phyloP scores from a whole-genome alignment of 2,888 invertebrate species.

The Ptilodon capucinus region DNA sequence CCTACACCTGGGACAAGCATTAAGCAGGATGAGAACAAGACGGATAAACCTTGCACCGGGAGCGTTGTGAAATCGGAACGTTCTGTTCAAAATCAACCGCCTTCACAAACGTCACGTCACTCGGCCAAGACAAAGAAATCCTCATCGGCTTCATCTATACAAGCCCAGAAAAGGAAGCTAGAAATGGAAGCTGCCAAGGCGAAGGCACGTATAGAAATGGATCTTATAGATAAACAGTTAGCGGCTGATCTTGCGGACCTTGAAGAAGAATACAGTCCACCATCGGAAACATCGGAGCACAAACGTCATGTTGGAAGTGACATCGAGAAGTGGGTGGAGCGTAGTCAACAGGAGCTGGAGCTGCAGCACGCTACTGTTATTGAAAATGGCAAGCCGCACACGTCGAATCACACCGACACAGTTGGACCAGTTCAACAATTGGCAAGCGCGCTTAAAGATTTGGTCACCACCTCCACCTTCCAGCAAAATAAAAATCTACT shows the following conservation, averaged over 20 bases:
- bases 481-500: not conserved
- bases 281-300: not conserved
- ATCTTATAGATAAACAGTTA: slow-evolving; percentile 9
- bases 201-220: slow-evolving; percentile 7
- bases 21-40: no score
- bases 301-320: not conserved
- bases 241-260: slow-evolving; percentile 13
- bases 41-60: no score
- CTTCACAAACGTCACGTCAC: no score
- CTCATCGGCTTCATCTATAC: no score
- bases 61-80: no score
- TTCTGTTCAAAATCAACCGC: no score
- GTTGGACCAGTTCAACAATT: slow-evolving; percentile 3
- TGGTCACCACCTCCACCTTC: slow-evolving; percentile 2
- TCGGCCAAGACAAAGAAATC: no score
- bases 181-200: not conserved
- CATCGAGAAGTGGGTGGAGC: slow-evolving; percentile 8
- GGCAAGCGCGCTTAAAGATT: slow-evolving; percentile 5
- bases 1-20: no score
- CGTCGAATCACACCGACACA: not conserved
- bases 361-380: not conserved
- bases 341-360: slow-evolving; percentile 7
- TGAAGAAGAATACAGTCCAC: slow-evolving; percentile 9
- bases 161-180: not conserved
- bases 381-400: not conserved